phyloP scores from a whole-genome alignment of 2,888 invertebrate species.

The Nesidiocoris tenuis region DNA sequence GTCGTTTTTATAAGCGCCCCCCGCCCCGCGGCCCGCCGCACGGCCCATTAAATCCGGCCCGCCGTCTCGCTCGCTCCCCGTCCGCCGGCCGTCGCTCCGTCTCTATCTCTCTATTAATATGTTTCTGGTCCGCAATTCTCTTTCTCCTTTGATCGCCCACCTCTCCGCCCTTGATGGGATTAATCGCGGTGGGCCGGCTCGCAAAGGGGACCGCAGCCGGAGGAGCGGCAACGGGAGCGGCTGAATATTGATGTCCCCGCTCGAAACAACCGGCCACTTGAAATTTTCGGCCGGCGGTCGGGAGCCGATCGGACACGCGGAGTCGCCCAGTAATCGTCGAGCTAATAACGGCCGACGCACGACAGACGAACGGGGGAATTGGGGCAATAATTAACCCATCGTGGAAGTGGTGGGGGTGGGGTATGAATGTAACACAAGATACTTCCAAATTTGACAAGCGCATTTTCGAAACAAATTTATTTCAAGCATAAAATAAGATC shows the following conservation, averaged over 20 bases:
- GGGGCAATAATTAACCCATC: no score
- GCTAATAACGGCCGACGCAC: no score
- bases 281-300: neutral
- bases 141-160: neutral
- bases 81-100: neutral
- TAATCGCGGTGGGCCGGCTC: neutral
- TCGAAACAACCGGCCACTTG: neutral
- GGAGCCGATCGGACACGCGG: no score
- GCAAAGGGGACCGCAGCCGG: neutral
- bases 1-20: conserved; percentile 33
- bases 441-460: no score
- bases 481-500: no score
- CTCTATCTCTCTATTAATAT: neutral
- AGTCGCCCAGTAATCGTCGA: no score
- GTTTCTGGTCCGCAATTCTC: neutral
- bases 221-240: no score
- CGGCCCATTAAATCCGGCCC: neutral
- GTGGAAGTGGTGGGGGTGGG: no score
- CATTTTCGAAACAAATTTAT: no score
- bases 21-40: neutral
- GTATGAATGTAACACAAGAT: no score
- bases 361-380: no score
- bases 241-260: neutral
- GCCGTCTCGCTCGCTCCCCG: neutral
- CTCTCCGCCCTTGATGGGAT: neutral